A percentile compares a stretch with the other conserved stretches of the same genome.
These are phyloP conservation scores for Carettochelys insculpta DNA, from an alignment of 2,113 vertebrate genomes.

Conservation along the genomic window DNA sequence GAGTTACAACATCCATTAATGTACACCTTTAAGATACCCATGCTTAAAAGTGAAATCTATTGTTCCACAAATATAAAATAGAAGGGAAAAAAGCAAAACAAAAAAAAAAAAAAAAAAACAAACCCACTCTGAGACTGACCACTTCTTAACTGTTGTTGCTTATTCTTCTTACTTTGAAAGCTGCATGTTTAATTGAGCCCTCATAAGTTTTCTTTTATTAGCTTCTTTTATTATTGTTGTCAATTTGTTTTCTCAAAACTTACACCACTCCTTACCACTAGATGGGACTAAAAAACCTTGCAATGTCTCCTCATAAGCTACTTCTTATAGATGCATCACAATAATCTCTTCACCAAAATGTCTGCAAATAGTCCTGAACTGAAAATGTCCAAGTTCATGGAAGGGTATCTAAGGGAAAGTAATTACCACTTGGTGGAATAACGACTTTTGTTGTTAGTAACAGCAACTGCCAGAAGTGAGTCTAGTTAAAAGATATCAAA, in stretches of 20 bases:
- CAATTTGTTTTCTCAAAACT: not conserved
- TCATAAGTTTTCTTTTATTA: not conserved
- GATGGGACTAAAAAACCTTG: conserved; percentile 73
- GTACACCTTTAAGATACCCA: not conserved
- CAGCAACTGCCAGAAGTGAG: not conserved
- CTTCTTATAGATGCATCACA: not conserved
- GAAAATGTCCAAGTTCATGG: not conserved
- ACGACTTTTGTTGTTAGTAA: not conserved
- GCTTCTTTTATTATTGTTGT: not conserved
- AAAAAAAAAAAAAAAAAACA: not conserved
- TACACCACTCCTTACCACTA: conserved; percentile 65
- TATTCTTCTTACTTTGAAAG: not conserved
- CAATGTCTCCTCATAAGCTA: conserved; percentile 6
- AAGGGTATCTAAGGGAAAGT: not conserved
- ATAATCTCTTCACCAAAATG: conserved; percentile 17
- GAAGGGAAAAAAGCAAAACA: rapidly evolving
- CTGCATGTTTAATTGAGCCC: not conserved
- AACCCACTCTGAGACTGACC: rapidly evolving
- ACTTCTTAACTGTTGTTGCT: not conserved
- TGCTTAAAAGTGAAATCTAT: not conserved
- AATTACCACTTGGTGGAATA: not conserved
- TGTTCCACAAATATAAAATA: not conserved
- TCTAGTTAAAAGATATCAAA: not conserved
- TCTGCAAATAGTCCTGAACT: not conserved
- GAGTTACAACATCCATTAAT: not conserved